Evolutionary conservation across 2,888 invertebrate species (phyloP), one percentile per base, ranked within the genome.

Genomic region (Scelioninae gen. 2): DNA sequence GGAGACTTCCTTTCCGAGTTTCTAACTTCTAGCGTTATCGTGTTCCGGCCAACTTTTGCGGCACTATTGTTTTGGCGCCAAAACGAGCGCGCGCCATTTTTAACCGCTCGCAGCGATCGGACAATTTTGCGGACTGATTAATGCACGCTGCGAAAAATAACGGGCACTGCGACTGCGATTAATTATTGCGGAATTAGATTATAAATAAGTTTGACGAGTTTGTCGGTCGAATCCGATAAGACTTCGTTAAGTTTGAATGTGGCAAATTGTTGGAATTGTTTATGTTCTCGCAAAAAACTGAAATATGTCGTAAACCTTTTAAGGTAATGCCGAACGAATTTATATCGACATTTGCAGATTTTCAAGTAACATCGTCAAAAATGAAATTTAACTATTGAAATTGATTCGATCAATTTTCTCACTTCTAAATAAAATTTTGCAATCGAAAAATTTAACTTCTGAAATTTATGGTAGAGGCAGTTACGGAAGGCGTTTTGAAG

Each of bases 51-150:
- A 61, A 69, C 69, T 69, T 69, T 69, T 13, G 31, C 41, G 31
- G 45, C 31, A 31, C 68, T 37, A 68, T 58, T 68, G 68, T 68
- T 68, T 68, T 68, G 60, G 41, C 58, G 68, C 68, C 67, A 50
- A 67, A 67, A 67, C 46, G 50, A 43, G 58, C 35, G 50, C 35
- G 35, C 46, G 37, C 37, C 60, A 60, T 68, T 68, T 68, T 68
- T 68, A 57, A 39, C 52, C 35, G 52, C 52, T 68, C 41, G 43
- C 45, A 45, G 60, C 52, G 68, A 68, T 58, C 18, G 45, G 60
- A 33, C 45, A 15, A 60, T 67, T 60, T 45, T 31, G 37, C 37
- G 16, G 28, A 1, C 35, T 68, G 68, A 68, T 58, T 68, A 60
- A 68, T 68, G 43, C 18, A 11, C 33, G 18, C 41, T 46, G 60